Evolutionary conservation across 2,888 invertebrate genomes (phyloP), one percentile per base, ranked within the genome.

Genomic region (Macroteleia sp.): DNA sequence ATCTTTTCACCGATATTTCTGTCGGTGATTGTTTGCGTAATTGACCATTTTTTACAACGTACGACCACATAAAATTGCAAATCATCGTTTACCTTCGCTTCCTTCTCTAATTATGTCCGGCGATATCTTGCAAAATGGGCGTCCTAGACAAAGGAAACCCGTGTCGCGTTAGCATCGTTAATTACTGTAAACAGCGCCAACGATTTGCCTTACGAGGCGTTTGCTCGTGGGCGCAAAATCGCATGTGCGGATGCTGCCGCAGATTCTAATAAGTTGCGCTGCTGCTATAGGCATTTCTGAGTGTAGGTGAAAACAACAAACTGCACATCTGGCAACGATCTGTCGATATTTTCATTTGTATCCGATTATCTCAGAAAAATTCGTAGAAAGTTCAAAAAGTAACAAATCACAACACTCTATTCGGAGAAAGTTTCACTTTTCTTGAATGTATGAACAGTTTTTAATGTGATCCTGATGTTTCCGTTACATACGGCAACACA

Each of bases 171-270:
- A 20, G 67, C 75, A 48, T 81, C 82, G 80, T 83, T 85, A 83
- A 83, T 83, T 83, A 85, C 73, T 82, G 73, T 81, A 82, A 82
- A 82, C 78, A 81, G 67, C 36, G 57, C 67, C 74, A 77, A 81
- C 71, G 79, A 79, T 83, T 82, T 82, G 79, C 81, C 83, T 79
- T 83, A 79, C 67, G 61, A 66, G 81, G 79, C 67, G 46, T 46
- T 34, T 71, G 32, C 20, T 66, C 82, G 85, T 85, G 81, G 86
- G 85, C 83, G 86, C 39, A 86, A 83, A 82, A 83, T 76, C 77
- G 75, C 79, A 78, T 77, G 80, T 80, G 82, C 79, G 73, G 79
- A 71, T 67, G 44, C 77, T 52, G 74, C 78, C 67, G 57, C 59
- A 56, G 77, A 77, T 82, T 84, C 85, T 85, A 85, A 83, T 85